Evolutionary conservation across 2,888 invertebrate genomes (phyloP), one percentile per base, ranked within the genome.

Genomic region (Hermaeophaga mercurialis): DNA sequence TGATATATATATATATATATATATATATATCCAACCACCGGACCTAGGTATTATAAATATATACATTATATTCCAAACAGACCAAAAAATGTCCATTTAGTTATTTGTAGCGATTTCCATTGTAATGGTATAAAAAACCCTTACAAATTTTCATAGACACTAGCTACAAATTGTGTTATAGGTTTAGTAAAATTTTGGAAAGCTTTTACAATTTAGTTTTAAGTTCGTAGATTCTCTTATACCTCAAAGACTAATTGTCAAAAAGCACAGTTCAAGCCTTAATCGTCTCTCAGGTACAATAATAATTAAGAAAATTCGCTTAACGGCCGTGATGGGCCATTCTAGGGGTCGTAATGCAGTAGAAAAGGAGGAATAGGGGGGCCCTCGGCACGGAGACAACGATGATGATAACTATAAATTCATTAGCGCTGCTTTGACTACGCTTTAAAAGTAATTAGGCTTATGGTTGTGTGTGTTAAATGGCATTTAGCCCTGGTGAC

Each of bases 391-490:
- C 19, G 39, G 43, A 48, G 48, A 60, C 56, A 62, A 66, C 67
- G 63, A 66, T 66, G 67, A 65, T 65, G 67, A 70, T 68, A 67
- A 69, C 70, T 67, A 69, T 70, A 70, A 70, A 70, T 70, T 70
- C 67, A 70, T 70, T 70, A 70, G 66, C 62, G 64, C 59, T 63
- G 62, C 65, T 70, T 67, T 68, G 67, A 70, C 66, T 67, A 68
- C 69, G 67, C 67, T 67, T 59, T 59, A 43, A 64, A 60, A 64
- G 63, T 68, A 68, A 70, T 70, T 70, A 69, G 65, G 64, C 66
- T 69, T 64, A 69, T 67, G 69, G 67, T 70, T 70, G 69, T 67
- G 66, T 59, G 59, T 63, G 58, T 62, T 62, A 17, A 19, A 31
- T 33, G 34, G 43, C n/a, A n/a, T n/a, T n/a, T n/a, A n/a, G n/a